Percentiles rank a stretch among this genome's conserved stretches.
These are phyloP conservation scores for Pollachius pollachius DNA, from an alignment of 2,113 vertebrate genomes.

Conservation along the genomic window DNA sequence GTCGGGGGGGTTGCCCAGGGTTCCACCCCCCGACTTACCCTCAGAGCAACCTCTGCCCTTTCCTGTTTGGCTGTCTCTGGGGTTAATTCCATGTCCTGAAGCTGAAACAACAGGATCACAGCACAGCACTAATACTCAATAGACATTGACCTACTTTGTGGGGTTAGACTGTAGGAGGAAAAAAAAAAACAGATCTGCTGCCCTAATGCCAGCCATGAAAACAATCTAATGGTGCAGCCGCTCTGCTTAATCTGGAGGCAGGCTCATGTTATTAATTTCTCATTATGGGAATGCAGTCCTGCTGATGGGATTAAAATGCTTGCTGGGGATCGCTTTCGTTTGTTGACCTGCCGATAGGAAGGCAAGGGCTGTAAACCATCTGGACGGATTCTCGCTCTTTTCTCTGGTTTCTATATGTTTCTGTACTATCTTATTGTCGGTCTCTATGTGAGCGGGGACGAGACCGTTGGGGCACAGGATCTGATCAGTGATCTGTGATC, in stretches of 20 bases:
- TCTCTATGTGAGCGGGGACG: not conserved
- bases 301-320: constrained; percentile 73
- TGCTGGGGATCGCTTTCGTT: constrained; percentile 52
- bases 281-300: constrained; percentile 77
- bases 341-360: constrained; percentile 55
- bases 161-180: constrained; percentile 54
- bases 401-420: constrained; percentile 10
- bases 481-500: constrained; percentile 4
- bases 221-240: constrained; percentile 79
- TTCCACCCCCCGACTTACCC: constrained; percentile 46
- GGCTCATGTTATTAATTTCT: constrained; percentile 78
- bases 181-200: constrained; percentile 61
- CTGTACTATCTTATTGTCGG: constrained; percentile 3
- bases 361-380: constrained; percentile 62
- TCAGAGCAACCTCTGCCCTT: constrained; percentile 71
- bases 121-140: constrained; percentile 76
- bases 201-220: constrained; percentile 77
- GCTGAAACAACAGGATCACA: constrained; percentile 80
- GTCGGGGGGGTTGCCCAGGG: constrained; percentile 30
- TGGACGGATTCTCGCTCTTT: constrained; percentile 36
- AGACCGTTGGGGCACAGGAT: constrained; percentile 22
- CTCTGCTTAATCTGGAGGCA: constrained; percentile 76
- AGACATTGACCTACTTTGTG: constrained; percentile 79
- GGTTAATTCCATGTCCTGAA: constrained; percentile 77
- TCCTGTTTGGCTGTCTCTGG: constrained; percentile 65